Base-by-base conservation (phyloP, 2,797 vertebrate species). In the Enoplosus armatus region DNA sequence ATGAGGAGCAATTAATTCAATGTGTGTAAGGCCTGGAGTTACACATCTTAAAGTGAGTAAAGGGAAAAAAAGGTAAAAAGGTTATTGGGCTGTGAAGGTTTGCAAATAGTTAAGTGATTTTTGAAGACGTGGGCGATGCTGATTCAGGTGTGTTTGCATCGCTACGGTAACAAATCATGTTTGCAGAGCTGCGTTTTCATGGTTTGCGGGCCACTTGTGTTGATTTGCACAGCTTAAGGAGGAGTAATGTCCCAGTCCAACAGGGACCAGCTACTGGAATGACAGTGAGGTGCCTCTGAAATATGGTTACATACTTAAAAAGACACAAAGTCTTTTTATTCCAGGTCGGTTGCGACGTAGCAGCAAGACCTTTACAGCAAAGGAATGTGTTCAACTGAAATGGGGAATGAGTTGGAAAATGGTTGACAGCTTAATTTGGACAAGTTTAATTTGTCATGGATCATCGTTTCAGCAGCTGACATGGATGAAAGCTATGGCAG, bases 211-310 rank as follows among this genome's bases (percentile, higher is more conserved):
- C 58, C 60, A 45, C 67, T 84, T 18, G 0, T 75, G 77, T 80
- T 75, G 69, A 82, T 84, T 82, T 77, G 43, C 79, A 65, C 69
- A 81, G 53, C 62, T 84, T 72, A 63, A 69, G 66, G 39, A 85
- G 58, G 56, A 72, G 51, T 65, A 26, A 31, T 72, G 56, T 73
- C 56, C 70, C 72, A 77, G 77, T 63, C 63, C 70, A 69, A 26
- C 24, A 27, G 75, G 39, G 48, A 56, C 33, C 35, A 54, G 63
- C 50, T 60, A 51, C 47, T 56, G 54, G 69, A 72, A 80, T 7
- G 4, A 56, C 37, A 14, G 37, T 31, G 43, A 68, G 8, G 70
- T 41, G 60, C 41, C 27, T 68, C 54, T 33, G 64, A 55, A 47
- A 69, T 63, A 75, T 2, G 72, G n/a, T 11, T 1, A 9, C 33